phyloP scores from a whole-genome alignment of 2,113 vertebrate species.

The Gulo gulo region DNA sequence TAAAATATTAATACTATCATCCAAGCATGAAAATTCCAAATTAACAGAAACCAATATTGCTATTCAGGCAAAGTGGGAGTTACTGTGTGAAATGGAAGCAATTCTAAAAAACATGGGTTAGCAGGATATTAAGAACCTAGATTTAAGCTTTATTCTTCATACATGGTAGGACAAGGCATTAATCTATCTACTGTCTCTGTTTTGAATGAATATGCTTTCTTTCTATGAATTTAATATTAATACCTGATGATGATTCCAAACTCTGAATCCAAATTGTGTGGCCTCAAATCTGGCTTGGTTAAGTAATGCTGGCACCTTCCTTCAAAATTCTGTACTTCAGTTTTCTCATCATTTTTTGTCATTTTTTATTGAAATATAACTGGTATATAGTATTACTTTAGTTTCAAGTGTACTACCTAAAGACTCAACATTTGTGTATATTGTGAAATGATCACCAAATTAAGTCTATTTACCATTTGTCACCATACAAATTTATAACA shows the following conservation, averaged over 20 bases:
- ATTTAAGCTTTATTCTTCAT: conserved; percentile 73
- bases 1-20: conserved; percentile 81
- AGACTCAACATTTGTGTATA: background rate
- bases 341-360: background rate
- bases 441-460: background rate
- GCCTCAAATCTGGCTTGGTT: background rate
- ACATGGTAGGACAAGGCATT: conserved; percentile 52
- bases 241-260: background rate
- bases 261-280: background rate
- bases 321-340: background rate
- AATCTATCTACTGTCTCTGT: conserved; percentile 66
- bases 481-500: background rate
- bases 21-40: conserved; percentile 83
- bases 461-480: background rate
- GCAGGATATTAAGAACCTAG: conserved; percentile 46
- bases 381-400: background rate
- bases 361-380: background rate
- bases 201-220: conserved; percentile 47
- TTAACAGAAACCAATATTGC: conserved; percentile 80
- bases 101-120: conserved; percentile 60
- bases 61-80: conserved; percentile 64
- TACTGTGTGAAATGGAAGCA: conserved; percentile 79
- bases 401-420: background rate
- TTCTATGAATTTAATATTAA: conserved; percentile 32
- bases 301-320: background rate